Evolutionary conservation across 64 coral and sea anemone species (phyloP), one percentile per base, ranked within the genome.

Genomic region (Actinia tenebrosa): DNA sequence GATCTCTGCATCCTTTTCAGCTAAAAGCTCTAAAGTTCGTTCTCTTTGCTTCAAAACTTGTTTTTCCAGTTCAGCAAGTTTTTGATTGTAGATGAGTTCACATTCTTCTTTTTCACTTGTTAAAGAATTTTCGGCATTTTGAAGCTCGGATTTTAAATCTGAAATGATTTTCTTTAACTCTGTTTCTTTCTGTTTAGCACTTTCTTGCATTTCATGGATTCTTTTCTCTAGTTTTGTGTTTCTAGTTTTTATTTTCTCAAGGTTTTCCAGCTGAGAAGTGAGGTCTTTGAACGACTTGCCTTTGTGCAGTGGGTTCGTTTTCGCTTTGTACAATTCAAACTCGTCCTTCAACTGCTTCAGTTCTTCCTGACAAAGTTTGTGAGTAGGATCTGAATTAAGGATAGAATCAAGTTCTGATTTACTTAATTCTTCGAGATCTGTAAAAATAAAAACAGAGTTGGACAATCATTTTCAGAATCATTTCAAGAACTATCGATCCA

Each of bases 1-100:
- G 53, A 99, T 84, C 78, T 99, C 97, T 19, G 93, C 86, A 20
- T 99, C 97, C 83, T 99, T 99, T 88, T 99, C 97, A 5, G 90
- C 93, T 7, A 99, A 43, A 14, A 99, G 86, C 10, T 90, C 88
- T 10, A 99, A 60, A 10, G 97, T 99, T 89, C 97, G 64, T 62
- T 95, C 93, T 20, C 97, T 52, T 75, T 99, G 97, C 52, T 95
- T 99, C 68, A 90, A 84, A 77, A 99, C 93, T 20, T 99, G 97
- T 53, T 95, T 95, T 71, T 99, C 97, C 53, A 99, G 72, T 78
- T 99, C 97, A 19, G 85, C 87, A 19, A 99, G 79, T 92, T 93
- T 99, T 61, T 95, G 93, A 52, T 92, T 91, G 82, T 99, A 99
- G 53, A 91, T 7, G 43, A 87, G 37, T 7, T 92, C 80, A 5